A percentile compares a stretch with the other conserved stretches of the same genome.
Conservation (phyloP, 2,888 invertebrate species). For the Aradus depressus region DNA sequence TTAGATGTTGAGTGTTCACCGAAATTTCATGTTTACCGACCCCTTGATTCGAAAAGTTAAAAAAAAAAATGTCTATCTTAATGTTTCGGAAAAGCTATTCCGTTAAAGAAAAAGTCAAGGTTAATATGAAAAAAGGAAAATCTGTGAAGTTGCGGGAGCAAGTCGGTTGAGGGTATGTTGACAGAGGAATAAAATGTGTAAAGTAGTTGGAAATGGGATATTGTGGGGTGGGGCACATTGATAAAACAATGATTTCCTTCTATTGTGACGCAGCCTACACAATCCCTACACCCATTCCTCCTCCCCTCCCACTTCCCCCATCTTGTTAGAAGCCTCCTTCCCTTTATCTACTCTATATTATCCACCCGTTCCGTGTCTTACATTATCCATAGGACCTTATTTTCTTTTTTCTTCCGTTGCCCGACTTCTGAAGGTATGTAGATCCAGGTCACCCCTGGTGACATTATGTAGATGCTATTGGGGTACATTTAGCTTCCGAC, state of each 20-base stretch:
- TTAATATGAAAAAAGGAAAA: background rate
- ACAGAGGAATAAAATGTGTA: slow-evolving; percentile 5
- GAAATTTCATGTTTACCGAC: too few relatives aligned
- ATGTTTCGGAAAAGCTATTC: background rate
- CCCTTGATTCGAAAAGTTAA: too few relatives aligned
- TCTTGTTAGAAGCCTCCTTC: too few relatives aligned
- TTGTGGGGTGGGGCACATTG: slow-evolving; percentile 10
- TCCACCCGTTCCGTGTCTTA: too few relatives aligned
- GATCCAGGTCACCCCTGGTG: too few relatives aligned
- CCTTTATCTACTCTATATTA: too few relatives aligned
- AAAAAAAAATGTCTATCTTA: too few relatives aligned
- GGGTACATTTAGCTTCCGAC: too few relatives aligned
- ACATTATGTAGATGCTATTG: too few relatives aligned
- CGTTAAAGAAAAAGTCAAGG: background rate
- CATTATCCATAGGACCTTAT: too few relatives aligned
- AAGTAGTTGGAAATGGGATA: slow-evolving; percentile 7
- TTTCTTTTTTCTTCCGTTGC: slow-evolving; percentile 13
- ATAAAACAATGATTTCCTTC: slow-evolving; percentile 20
- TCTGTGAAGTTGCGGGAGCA: background rate
- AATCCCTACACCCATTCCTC: slow-evolving; percentile 13
- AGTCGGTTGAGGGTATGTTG: background rate
- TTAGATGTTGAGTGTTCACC: too few relatives aligned
- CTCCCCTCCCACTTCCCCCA: slow-evolving; percentile 5
- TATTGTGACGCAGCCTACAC: slow-evolving; percentile 9
- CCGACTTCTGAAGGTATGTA: too few relatives aligned